phyloP scores from a whole-genome alignment of 2,797 vertebrate species.

The Xiphorhynchus erythropygius region DNA sequence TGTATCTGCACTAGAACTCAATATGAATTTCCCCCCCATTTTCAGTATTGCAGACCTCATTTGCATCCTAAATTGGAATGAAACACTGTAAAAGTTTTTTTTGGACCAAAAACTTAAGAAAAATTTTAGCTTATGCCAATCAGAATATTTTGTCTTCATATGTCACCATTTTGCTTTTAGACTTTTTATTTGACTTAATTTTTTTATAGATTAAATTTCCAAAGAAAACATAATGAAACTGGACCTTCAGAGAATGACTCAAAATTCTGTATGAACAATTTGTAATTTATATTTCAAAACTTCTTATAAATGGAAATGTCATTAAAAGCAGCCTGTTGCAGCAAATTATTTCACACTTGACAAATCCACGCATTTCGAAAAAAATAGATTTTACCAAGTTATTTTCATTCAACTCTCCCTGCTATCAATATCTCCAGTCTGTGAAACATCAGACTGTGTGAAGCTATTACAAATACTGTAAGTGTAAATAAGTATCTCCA shows the following conservation, averaged over 20 bases:
- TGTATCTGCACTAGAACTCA: neutral
- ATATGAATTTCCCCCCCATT: neutral
- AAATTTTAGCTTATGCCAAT: neutral
- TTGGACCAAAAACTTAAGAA: neutral
- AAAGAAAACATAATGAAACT: neutral
- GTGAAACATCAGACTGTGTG: neutral
- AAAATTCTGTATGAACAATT: neutral
- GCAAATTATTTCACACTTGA: neutral
- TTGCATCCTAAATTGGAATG: neutral
- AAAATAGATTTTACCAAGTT: neutral
- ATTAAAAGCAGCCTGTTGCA: neutral
- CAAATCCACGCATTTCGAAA: neutral
- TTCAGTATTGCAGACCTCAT: neutral
- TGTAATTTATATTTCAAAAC: neutral
- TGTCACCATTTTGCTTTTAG: neutral
- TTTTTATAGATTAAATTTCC: neutral
- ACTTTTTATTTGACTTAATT: neutral
- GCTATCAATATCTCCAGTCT: neutral
- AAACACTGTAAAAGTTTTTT: neutral
- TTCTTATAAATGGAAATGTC: neutral
- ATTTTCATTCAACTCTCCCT: neutral
- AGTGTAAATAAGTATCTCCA: conserved; percentile 67
- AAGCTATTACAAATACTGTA: conserved; percentile 37
- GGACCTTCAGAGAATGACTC: neutral
- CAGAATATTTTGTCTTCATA: neutral